These are phyloP conservation scores for Hippolais icterina DNA, from an alignment of 2,113 vertebrate genomes.

Conservation along the genomic window DNA sequence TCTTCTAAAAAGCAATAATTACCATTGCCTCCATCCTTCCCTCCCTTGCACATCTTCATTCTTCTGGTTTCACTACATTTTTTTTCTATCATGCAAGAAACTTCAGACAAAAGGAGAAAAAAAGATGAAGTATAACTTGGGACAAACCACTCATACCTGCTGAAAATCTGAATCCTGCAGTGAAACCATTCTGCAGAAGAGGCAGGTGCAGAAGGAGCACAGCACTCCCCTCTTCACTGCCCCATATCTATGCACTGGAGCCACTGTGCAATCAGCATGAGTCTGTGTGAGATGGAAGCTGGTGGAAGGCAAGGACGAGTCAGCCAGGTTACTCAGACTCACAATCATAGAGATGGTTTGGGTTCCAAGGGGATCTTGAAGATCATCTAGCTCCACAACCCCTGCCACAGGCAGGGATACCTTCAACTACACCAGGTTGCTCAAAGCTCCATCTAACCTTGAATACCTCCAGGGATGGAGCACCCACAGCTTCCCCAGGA, in stretches of 20 bases:
- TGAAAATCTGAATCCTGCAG: neutral
- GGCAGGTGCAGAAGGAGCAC: neutral
- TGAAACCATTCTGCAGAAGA: neutral
- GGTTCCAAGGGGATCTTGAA: neutral
- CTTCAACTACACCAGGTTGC: neutral
- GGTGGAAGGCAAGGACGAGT: neutral
- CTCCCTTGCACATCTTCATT: neutral
- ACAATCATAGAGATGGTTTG: neutral
- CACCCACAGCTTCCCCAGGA: neutral
- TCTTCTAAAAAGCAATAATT: neutral
- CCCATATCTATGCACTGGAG: accelerated
- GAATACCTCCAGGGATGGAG: neutral
- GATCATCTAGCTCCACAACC: neutral
- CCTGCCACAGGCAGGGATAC: neutral
- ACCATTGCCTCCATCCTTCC: neutral
- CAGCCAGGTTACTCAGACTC: neutral
- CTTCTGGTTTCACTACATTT: neutral
- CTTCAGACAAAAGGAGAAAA: neutral
- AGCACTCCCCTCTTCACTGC: neutral
- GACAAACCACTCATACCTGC: neutral
- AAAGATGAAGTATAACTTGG: neutral
- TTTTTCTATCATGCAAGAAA: neutral
- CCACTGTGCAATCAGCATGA: neutral
- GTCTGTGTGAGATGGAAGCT: neutral
- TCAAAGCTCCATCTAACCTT: neutral